phyloP scores from a whole-genome alignment of 2,888 invertebrate species.

The Crossocerus cetratus region DNA sequence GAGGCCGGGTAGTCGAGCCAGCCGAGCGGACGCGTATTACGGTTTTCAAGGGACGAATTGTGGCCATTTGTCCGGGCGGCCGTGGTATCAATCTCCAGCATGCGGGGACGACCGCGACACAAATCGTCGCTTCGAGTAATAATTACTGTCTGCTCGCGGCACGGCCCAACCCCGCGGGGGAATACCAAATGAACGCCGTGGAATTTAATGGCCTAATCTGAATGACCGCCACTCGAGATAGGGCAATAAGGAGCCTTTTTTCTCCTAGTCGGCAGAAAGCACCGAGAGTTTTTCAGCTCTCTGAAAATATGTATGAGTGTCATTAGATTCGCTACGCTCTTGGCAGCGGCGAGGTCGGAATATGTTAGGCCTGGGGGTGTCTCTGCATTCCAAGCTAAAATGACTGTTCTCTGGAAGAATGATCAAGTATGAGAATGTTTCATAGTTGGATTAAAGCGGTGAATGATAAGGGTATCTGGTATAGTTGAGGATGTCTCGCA shows the following conservation, averaged over 20 bases:
- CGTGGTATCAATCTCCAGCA: slow-evolving; percentile 59
- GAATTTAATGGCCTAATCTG: slow-evolving; percentile 33
- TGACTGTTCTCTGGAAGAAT: neutral
- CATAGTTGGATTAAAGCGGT: too few species aligned
- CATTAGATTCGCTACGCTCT: neutral
- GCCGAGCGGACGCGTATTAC: slow-evolving; percentile 58
- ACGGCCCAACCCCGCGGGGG: slow-evolving; percentile 6
- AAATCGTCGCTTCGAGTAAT: slow-evolving; percentile 56
- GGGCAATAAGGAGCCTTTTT: slow-evolving; percentile 9
- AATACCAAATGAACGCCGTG: slow-evolving; percentile 1
- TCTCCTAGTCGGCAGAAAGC: neutral
- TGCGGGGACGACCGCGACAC: slow-evolving; percentile 48
- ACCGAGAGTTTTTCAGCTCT: neutral
- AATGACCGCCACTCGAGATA: slow-evolving; percentile 2
- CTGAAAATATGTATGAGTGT: slow-evolving; percentile 1
- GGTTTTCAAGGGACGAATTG: slow-evolving; percentile 64
- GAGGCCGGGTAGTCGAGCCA: slow-evolving; percentile 21
- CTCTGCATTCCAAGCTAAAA: neutral
- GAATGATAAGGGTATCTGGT: too few species aligned
- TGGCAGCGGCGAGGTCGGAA: neutral
- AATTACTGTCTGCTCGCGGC: slow-evolving; percentile 37
- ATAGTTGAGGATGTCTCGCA: neutral
- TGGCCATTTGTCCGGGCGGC: slow-evolving; percentile 57
- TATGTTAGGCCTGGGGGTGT: neutral
- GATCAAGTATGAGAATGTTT: too few species aligned